A percentile compares a stretch with the other conserved stretches of the same genome.
Evolutionary conservation across 2,888 invertebrate genomes (phyloP).

Genomic region (Graphium colonna): DNA sequence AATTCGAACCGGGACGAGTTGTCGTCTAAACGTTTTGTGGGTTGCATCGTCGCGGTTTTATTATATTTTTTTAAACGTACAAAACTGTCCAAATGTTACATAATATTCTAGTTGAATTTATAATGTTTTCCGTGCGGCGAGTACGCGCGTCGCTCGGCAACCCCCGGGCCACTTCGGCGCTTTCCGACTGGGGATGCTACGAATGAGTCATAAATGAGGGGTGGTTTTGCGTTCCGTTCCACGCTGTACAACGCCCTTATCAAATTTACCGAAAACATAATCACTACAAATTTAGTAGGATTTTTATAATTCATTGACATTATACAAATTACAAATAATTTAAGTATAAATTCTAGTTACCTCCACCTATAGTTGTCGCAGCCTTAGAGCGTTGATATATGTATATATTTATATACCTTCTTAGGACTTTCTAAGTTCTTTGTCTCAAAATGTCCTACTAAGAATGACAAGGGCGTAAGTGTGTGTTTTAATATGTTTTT

Average conservation of each 20-base stretch:
- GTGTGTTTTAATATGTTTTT: too few species aligned
- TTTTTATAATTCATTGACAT: background rate
- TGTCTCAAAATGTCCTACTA: too few species aligned
- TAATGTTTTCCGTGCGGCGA: constrained; percentile 59
- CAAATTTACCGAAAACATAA: background rate
- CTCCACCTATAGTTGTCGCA: too few species aligned
- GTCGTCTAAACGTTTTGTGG: background rate
- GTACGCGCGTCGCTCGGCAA: constrained; percentile 48
- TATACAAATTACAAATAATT: background rate
- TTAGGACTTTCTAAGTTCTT: too few species aligned
- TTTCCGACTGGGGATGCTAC: constrained; percentile 51
- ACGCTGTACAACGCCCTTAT: constrained; percentile 30
- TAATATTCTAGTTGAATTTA: constrained; percentile 54
- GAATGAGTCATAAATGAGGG: constrained; percentile 70
- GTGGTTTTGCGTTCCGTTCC: constrained; percentile 62
- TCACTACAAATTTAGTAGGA: background rate
- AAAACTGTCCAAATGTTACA: constrained; percentile 54
- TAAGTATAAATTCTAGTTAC: background rate
- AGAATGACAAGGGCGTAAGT: too few species aligned
- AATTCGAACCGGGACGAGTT: constrained; percentile 20
- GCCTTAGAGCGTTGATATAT: too few species aligned
- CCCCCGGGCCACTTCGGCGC: constrained; percentile 46
- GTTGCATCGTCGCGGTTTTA: background rate
- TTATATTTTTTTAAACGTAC: constrained; percentile 24
- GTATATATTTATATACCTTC: too few species aligned